Conservation (phyloP, 2,888 invertebrate species). For the Cylindroiulus punctatus region DNA sequence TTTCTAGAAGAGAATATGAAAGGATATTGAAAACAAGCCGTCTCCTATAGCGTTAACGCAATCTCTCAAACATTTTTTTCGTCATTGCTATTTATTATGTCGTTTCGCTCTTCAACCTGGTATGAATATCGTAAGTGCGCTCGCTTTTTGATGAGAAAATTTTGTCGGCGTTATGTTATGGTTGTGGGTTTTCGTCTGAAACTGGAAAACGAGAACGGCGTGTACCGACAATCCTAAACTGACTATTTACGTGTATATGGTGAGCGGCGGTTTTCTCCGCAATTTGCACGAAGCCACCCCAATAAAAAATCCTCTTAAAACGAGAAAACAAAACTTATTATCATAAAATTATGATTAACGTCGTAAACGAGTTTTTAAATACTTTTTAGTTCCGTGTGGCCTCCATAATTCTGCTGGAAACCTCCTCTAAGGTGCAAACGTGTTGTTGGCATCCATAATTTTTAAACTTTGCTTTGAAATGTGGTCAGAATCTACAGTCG, state of each 20-base stretch:
- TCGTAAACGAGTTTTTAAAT: not conserved
- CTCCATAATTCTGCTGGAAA: not conserved
- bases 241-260: not conserved
- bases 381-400: not conserved
- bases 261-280: not conserved
- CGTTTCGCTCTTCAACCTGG: not conserved
- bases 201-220: not conserved
- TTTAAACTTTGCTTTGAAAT: too few relatives aligned
- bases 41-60: conserved; percentile 10
- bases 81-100: conserved; percentile 38
- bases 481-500: too few relatives aligned
- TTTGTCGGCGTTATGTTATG: not conserved
- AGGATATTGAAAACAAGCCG: conserved; percentile 2
- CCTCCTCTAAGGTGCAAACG: too few relatives aligned
- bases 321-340: not conserved
- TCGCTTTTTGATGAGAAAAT: not conserved
- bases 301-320: not conserved
- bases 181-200: not conserved
- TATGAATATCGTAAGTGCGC: not conserved
- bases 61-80: not conserved
- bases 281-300: not conserved
- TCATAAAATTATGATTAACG: conserved; percentile 9
- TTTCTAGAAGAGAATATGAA: conserved; percentile 2
- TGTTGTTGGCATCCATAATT: too few relatives aligned
- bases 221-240: not conserved